phyloP scores from a whole-genome alignment of 2,888 invertebrate species.

The Xylophagus ater region DNA sequence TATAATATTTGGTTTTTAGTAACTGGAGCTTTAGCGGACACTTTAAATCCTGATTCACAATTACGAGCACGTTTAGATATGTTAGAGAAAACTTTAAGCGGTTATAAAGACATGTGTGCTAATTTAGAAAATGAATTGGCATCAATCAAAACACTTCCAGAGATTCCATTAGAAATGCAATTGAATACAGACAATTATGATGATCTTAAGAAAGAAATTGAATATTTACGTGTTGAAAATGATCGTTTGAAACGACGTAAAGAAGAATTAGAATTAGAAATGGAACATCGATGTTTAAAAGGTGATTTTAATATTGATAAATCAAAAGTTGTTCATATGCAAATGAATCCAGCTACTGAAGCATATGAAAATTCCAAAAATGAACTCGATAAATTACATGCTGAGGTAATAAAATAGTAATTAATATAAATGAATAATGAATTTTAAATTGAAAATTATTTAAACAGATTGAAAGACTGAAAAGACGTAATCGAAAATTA shows the following conservation, averaged over 20 bases:
- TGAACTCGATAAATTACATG: constrained; percentile 57
- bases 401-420: too few species aligned
- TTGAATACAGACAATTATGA: constrained; percentile 41
- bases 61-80: constrained; percentile 55
- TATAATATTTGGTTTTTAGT: not conserved
- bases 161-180: constrained; percentile 22
- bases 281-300: constrained; percentile 50
- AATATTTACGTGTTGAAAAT: constrained; percentile 42
- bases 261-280: constrained; percentile 53
- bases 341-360: constrained; percentile 61
- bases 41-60: constrained; percentile 36
- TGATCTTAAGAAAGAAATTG: constrained; percentile 50
- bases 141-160: constrained; percentile 28
- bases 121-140: constrained; percentile 53
- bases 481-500: constrained; percentile 33
- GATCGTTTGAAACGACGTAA: constrained; percentile 43
- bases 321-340: constrained; percentile 49
- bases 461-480: constrained; percentile 43
- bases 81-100: constrained; percentile 60
- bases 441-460: not conserved
- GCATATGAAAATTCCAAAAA: constrained; percentile 54
- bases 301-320: constrained; percentile 43
- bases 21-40: constrained; percentile 21
- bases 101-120: constrained; percentile 59
- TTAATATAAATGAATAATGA: too few species aligned